These are phyloP conservation scores for Julus scandinavius DNA, from an alignment of 2,888 invertebrate species.

Conservation along the genomic window DNA sequence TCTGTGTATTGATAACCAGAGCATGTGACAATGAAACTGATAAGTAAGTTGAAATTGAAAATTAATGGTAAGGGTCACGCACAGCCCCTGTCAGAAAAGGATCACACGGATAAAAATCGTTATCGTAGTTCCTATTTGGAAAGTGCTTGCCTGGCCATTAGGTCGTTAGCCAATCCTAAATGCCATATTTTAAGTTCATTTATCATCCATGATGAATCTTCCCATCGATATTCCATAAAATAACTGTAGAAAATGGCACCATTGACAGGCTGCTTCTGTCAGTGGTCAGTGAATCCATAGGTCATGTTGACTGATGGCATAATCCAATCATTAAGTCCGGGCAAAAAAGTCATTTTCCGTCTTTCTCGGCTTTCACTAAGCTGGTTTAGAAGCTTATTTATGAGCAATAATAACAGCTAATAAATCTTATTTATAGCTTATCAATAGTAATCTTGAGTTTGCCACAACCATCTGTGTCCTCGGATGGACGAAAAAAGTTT, in stretches of 20 bases:
- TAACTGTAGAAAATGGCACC: background rate
- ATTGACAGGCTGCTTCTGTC: conserved; percentile 42
- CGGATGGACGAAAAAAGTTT: background rate
- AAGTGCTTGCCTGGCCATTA: conserved; percentile 36
- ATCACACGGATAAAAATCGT: background rate
- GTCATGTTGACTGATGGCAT: conserved; percentile 23
- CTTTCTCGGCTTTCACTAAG: conserved; percentile 32
- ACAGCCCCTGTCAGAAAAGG: background rate
- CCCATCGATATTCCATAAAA: conserved; percentile 44
- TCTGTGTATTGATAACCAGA: too few species aligned
- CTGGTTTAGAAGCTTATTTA: conserved; percentile 34
- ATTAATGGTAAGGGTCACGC: background rate
- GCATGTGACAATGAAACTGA: background rate
- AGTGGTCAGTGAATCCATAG: conserved; percentile 36
- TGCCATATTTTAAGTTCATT: conserved; percentile 20
- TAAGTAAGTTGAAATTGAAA: background rate
- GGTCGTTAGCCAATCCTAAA: conserved; percentile 30
- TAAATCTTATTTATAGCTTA: conserved; percentile 43
- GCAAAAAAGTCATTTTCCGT: conserved; percentile 28
- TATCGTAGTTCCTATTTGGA: background rate
- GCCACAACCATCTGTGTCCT: background rate
- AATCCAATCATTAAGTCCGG: conserved; percentile 36
- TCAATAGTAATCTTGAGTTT: conserved; percentile 37
- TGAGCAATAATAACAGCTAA: conserved; percentile 38
- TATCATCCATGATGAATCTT: conserved; percentile 36